Percentiles rank a stretch among this genome's conserved stretches.
Conservation (phyloP, 2,113 vertebrate species). For the Reinhardtius hippoglossoides region DNA sequence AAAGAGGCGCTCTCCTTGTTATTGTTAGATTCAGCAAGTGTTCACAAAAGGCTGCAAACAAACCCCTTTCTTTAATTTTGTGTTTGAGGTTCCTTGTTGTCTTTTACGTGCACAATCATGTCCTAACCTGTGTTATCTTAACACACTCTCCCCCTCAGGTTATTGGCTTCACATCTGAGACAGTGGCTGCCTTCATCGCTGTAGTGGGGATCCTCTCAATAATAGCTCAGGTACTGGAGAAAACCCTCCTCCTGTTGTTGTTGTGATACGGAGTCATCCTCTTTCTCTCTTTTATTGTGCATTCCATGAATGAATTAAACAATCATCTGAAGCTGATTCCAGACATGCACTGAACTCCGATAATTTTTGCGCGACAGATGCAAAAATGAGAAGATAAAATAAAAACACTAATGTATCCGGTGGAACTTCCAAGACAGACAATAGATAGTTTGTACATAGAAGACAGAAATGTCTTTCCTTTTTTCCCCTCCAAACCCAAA, state of each 20-base stretch:
- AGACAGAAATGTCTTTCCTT: too few relatives aligned
- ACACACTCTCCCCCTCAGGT: slow-evolving; percentile 79
- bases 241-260: not conserved
- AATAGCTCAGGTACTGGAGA: slow-evolving; percentile 87
- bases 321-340: not conserved
- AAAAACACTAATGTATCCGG: too few relatives aligned
- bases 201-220: slow-evolving; percentile 93
- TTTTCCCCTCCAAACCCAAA: too few relatives aligned
- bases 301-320: not conserved
- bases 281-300: not conserved
- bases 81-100: not conserved
- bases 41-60: slow-evolving; percentile 14
- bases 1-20: not conserved
- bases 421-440: too few relatives aligned
- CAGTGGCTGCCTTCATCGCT: slow-evolving; percentile 91
- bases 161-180: slow-evolving; percentile 89
- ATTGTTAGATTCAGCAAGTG: not conserved
- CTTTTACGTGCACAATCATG: not conserved
- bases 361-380: too few relatives aligned
- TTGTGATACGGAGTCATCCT: not conserved
- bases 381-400: too few relatives aligned
- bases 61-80: not conserved
- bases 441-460: not conserved
- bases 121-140: slow-evolving; percentile 33
- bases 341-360: not conserved